Evolutionary conservation across 2,888 invertebrate genomes (phyloP), one percentile per base, ranked within the genome.

Genomic region (Cremastobaeus sp.): DNA sequence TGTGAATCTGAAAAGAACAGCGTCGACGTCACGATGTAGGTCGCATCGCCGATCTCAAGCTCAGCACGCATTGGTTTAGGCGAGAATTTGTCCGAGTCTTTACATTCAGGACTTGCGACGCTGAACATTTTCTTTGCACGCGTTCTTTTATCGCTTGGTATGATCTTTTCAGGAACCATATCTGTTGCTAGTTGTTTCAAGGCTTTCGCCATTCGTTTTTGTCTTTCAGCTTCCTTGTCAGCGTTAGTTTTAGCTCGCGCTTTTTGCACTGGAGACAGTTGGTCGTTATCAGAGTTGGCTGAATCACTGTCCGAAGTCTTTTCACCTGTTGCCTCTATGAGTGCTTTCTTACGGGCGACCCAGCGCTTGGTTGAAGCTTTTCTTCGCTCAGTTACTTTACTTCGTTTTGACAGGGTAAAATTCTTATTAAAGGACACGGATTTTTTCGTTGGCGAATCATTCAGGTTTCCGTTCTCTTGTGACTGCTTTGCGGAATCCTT

Each of bases 181-280:
- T 80, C 78, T 1, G 77, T 82, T 45, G 82, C 81, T 0, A 85
- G 62, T 54, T 81, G 79, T 54, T 82, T 83, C 30, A 86, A 17
- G 0, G 79, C 80, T 69, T 78, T 83, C 0, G 76, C 70, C 9
- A 84, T 52, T 37, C 81, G 78, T 14, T 69, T 81, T 8, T 82
- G 80, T 6, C 76, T 78, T 5, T 83, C 83, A 0, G 60, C 54
- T 35, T 85, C 83, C 34, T 84, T 85, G 4, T 86, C 86, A 2
- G 82, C 81, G 35, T 83, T 84, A 5, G 79, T 81, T 59, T 84
- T 85, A 0, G 82, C 84, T 9, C 86, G 76, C 1, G 85, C 85
- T 65, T 86, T 87, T 32, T 86, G 86, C 1, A 88, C 85, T 0
- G 86, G 85, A 1, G 86, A 87, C 0, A 86, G 76, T 59, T 86